Evolutionary conservation across 92 coral and sea anemone species (phyloP), one percentile per base, ranked within the genome.

Genomic region (Blastomussa wellsi): DNA sequence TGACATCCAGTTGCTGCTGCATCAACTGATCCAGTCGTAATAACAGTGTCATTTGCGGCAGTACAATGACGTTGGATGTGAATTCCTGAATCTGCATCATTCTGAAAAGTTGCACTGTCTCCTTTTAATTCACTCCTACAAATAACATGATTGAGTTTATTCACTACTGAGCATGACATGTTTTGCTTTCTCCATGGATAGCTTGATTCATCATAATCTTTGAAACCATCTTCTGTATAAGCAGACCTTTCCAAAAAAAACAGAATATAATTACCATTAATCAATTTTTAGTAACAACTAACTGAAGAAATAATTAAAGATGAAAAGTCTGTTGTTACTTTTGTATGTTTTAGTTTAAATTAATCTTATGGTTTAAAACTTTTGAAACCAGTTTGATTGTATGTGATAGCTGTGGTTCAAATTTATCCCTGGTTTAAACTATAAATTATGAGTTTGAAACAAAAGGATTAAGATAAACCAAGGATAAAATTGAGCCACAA

Each of bases 181-280:
- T 69, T 84, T 69, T 84, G 86, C 62, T 59, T 87, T 15, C 37
- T 76, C 89, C 91, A 87, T 29, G 91, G 87, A 74, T 87, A 67
- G 59, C 81, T 74, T 55, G 66, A 60, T 70, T 78, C 79, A 64
- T 84, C 35, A 29, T 83, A 86, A 55, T 87, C 93, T 4, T 74
- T 86, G 17, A 91, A 84, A 48, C 33, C 71, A 66, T 91, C 82
- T 41, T 93, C 90, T 52, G 90, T 79, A 77, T 93, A 93, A n/a
- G 84, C 92, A 33, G 92, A 84, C 89, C 97, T 93, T 37, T 31
- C 3, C 39, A 64, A 47, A 70, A 81, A 80, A 11, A 78, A 49
- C 57, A 62, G 41, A 20, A 4, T 15, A 67, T 24, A 5, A 44
- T 79, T 4, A n/a, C n/a, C n/a, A n/a, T n/a, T n/a, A n/a, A n/a